phyloP scores from a whole-genome alignment of 2,113 vertebrate genomes.

The Pyrgilauda ruficollis region DNA sequence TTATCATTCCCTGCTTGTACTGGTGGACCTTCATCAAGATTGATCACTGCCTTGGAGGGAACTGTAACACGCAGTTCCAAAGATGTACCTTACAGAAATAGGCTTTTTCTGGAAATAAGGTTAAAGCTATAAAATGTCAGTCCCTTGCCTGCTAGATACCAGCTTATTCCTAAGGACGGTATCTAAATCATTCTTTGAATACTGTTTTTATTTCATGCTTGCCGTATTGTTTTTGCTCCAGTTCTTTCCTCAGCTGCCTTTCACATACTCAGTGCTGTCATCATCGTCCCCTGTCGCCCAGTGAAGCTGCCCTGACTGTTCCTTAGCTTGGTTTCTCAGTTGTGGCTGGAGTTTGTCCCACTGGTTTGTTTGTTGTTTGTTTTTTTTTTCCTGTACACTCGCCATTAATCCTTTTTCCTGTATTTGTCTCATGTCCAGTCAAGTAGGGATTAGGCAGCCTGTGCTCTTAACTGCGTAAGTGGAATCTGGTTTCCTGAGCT shows the following conservation, averaged over 20 bases:
- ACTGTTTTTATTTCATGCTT: background rate
- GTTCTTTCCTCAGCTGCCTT: background rate
- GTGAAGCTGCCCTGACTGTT: background rate
- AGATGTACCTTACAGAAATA: background rate
- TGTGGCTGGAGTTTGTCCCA: background rate
- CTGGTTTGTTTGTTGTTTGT: background rate
- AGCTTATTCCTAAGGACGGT: background rate
- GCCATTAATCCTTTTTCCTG: slow-evolving; percentile 8
- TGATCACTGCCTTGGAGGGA: background rate
- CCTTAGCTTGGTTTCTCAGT: background rate
- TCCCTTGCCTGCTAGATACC: background rate
- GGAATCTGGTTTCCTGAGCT: background rate
- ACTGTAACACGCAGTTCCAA: background rate
- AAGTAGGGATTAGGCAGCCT: background rate
- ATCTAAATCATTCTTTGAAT: background rate
- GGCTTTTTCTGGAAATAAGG: background rate
- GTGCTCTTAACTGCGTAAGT: background rate
- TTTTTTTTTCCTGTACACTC: background rate
- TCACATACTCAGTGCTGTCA: background rate
- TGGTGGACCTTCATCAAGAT: background rate
- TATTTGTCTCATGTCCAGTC: background rate
- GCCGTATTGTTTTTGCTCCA: background rate
- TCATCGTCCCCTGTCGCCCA: fast-evolving
- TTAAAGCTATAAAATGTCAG: background rate
- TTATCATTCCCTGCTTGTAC: background rate